A percentile compares a stretch with the other conserved stretches of the same genome.
phyloP scores from a whole-genome alignment of 2,113 vertebrate genomes.

The Psittacara wagleri region DNA sequence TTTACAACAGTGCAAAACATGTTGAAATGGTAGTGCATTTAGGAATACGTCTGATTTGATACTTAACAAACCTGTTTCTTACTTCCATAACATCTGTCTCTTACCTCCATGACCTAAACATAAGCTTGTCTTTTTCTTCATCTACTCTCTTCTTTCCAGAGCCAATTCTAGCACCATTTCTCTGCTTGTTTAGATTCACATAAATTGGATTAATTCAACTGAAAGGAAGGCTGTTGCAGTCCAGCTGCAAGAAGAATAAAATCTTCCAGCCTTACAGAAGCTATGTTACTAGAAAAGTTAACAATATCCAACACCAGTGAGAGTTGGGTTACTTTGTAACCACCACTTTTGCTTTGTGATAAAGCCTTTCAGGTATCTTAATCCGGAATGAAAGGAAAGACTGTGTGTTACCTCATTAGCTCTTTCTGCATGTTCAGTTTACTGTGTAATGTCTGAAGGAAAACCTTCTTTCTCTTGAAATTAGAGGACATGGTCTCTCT shows the following conservation, averaged over 20 bases:
- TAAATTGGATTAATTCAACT: neutral
- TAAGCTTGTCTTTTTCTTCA: neutral
- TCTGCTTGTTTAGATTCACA: neutral
- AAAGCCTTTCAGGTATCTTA: neutral
- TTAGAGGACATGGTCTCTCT: fast-evolving
- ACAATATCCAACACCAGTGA: neutral
- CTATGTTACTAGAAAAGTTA: neutral
- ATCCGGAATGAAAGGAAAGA: neutral
- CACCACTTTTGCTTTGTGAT: neutral
- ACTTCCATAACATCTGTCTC: neutral
- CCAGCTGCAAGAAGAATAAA: neutral
- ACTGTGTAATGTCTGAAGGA: neutral
- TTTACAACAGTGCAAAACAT: fast-evolving
- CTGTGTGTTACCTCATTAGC: neutral
- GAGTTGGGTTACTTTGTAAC: neutral
- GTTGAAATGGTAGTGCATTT: neutral
- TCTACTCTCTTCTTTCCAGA: neutral
- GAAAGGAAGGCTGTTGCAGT: neutral
- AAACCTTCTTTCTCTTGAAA: neutral
- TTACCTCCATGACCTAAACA: neutral
- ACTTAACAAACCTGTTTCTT: neutral
- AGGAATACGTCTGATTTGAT: fast-evolving
- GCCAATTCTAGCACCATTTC: neutral
- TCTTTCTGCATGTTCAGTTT: neutral
- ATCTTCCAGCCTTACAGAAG: neutral